Conservation (phyloP, 2,113 vertebrate species). For the Epinephelus moara region DNA sequence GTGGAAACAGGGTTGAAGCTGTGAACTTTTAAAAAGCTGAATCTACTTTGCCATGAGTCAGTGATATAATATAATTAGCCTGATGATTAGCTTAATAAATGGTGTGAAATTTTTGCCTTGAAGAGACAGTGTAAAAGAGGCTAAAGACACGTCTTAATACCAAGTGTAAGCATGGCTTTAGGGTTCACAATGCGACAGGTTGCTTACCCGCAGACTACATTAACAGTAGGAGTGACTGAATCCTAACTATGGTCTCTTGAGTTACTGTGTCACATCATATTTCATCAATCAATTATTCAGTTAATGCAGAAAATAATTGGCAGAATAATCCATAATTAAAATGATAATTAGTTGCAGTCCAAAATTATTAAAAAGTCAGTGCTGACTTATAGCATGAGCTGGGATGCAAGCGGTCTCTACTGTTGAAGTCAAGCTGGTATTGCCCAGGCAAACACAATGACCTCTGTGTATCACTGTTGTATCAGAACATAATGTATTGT, state of each 20-base stretch:
- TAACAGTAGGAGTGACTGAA: background rate
- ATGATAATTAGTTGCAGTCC: background rate
- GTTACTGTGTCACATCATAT: background rate
- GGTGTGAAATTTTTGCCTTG: too few species aligned
- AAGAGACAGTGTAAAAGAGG: too few species aligned
- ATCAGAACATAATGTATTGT: background rate
- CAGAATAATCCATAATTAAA: background rate
- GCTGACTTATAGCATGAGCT: slow-evolving; percentile 1
- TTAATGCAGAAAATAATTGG: background rate
- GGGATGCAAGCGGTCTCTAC: background rate
- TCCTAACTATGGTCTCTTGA: background rate
- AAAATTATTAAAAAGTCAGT: background rate
- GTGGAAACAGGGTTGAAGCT: too few species aligned
- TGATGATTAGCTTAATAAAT: too few species aligned
- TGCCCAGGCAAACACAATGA: background rate
- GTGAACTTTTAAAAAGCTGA: too few species aligned
- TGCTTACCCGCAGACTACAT: background rate
- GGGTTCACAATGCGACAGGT: background rate
- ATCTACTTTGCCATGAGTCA: too few species aligned
- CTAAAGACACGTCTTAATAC: too few species aligned
- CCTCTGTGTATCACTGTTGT: background rate
- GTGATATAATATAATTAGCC: too few species aligned
- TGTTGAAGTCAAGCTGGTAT: background rate
- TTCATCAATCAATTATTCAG: background rate
- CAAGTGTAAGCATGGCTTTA: too few species aligned